These are phyloP conservation scores for Pantala flavescens DNA, from an alignment of 1,140 invertebrate species.

Conservation along the genomic window DNA sequence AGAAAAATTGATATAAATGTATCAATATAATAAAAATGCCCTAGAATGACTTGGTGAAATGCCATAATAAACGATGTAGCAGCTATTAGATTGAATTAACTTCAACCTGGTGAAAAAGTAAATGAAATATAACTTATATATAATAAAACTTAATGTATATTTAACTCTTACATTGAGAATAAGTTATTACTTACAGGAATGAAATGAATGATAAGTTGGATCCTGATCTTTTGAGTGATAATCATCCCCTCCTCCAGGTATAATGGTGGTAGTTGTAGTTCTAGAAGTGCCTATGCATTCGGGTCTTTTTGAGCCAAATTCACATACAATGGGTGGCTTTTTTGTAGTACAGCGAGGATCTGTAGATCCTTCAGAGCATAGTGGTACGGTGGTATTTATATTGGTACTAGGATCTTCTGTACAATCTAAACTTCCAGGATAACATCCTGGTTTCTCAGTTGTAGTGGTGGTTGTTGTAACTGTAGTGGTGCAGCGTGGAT, in stretches of 20 bases:
- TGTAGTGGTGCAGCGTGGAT: slow-evolving; percentile 29
- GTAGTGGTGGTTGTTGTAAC: slow-evolving; percentile 13
- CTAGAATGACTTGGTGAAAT: no score
- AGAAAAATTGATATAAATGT: no score
- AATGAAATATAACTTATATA: no score
- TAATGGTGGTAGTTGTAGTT: not conserved
- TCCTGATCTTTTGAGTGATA: not conserved
- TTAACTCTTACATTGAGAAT: no score
- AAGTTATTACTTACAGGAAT: not conserved
- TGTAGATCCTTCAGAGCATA: slow-evolving; percentile 24
- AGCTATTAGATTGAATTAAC: no score
- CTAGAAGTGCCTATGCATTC: not conserved
- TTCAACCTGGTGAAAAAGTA: no score
- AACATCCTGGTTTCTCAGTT: slow-evolving; percentile 21
- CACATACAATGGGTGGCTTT: not conserved
- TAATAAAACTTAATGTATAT: no score
- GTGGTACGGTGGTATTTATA: not conserved
- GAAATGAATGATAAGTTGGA: not conserved
- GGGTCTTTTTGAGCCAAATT: not conserved
- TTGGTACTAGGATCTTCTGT: slow-evolving; percentile 18
- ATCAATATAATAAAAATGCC: no score
- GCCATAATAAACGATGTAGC: no score
- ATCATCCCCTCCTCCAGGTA: not conserved
- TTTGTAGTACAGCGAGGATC: slow-evolving; percentile 24
- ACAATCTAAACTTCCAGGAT: slow-evolving; percentile 22